Conservation (phyloP, 1,140 invertebrate genomes). For the Drosophila novamexicana region DNA sequence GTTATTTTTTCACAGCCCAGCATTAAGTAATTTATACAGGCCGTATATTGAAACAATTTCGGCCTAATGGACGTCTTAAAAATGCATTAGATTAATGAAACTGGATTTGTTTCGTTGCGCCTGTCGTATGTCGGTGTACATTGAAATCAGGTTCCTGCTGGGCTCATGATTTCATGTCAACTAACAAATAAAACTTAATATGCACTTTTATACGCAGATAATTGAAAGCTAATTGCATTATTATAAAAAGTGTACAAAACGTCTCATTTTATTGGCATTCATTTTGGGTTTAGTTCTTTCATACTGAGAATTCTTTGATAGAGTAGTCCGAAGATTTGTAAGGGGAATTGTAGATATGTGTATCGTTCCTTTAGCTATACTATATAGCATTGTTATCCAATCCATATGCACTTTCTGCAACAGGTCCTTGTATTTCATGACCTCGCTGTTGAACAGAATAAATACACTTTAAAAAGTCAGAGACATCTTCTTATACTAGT, state of each 20-base stretch:
- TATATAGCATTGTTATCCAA: too few species aligned
- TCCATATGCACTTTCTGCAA: too few species aligned
- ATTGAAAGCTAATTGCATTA: neutral
- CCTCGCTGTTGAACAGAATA: too few species aligned
- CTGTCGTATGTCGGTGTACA: neutral
- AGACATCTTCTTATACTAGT: too few species aligned
- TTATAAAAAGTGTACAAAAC: neutral
- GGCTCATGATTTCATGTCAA: neutral
- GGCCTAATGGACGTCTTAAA: slow-evolving; percentile 51
- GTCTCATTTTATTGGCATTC: too few species aligned
- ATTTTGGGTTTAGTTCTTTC: too few species aligned
- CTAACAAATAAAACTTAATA: neutral
- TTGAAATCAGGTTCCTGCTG: neutral
- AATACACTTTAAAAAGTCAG: too few species aligned
- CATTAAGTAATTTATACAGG: slow-evolving; percentile 55
- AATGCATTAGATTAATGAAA: slow-evolving; percentile 56
- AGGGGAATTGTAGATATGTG: too few species aligned
- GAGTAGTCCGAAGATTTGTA: too few species aligned
- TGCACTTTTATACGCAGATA: neutral
- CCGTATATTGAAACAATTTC: slow-evolving; percentile 47
- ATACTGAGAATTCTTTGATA: too few species aligned
- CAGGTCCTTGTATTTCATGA: too few species aligned
- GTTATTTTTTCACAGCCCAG: slow-evolving; percentile 38
- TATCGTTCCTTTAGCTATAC: too few species aligned
- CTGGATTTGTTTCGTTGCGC: slow-evolving; percentile 29